Conservation (phyloP, 2,888 invertebrate species). For the Sesia apiformis region DNA sequence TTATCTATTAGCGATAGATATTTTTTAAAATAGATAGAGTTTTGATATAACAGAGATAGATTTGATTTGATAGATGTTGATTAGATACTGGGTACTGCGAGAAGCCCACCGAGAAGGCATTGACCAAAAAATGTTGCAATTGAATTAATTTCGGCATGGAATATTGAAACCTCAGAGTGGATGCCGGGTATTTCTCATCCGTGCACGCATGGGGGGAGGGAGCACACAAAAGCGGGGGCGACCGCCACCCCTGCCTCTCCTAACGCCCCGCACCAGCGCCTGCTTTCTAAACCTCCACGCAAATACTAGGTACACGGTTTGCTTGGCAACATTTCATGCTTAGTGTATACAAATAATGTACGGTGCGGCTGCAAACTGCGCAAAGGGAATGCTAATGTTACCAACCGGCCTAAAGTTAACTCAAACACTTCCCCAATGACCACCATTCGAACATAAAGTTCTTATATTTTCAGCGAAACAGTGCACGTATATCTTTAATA, state of each 20-base stretch:
- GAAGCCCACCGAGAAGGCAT: too few species aligned
- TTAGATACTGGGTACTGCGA: too few species aligned
- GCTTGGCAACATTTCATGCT: slow-evolving; percentile 74
- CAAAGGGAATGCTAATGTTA: slow-evolving; percentile 63
- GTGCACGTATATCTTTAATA: too few species aligned
- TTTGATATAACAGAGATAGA: too few species aligned
- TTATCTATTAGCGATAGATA: too few species aligned
- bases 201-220: slow-evolving; percentile 52
- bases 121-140: slow-evolving; percentile 49
- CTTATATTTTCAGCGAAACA: too few species aligned
- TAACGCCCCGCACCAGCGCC: slow-evolving; percentile 23
- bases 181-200: slow-evolving; percentile 51
- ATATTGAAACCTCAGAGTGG: slow-evolving; percentile 67
- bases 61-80: too few species aligned
- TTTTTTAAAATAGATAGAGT: too few species aligned
- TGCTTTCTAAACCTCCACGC: slow-evolving; percentile 71
- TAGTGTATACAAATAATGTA: slow-evolving; percentile 73
- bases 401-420: slow-evolving; percentile 37
- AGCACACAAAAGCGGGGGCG: slow-evolving; percentile 20
- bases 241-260: slow-evolving; percentile 24
- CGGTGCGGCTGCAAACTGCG: slow-evolving; percentile 58
- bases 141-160: slow-evolving; percentile 66
- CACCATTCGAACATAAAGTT: slow-evolving; percentile 7
- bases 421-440: slow-evolving; percentile 43
- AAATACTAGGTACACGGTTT: slow-evolving; percentile 67